These are phyloP conservation scores for Lateolabrax maculatus DNA, from an alignment of 2,797 vertebrate species.

Conservation along the genomic window DNA sequence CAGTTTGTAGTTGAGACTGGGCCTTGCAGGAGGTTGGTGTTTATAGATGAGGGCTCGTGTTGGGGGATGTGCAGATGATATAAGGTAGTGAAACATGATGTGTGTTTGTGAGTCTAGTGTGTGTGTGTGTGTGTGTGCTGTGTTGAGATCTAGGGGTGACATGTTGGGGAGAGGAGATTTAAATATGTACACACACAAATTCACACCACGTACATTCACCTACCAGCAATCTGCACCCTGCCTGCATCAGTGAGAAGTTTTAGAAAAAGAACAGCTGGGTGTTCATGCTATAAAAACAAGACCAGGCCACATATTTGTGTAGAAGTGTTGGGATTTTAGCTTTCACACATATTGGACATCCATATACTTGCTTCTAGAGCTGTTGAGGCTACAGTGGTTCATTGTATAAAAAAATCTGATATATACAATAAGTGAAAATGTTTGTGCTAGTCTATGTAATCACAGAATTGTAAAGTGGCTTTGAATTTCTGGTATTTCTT, in stretches of 20 bases:
- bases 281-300: not conserved
- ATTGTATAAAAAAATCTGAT: too few species aligned
- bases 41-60: not conserved
- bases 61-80: not conserved
- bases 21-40: not conserved
- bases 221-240: not conserved
- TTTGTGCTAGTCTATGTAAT: too few species aligned
- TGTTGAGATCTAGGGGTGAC: not conserved
- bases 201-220: constrained; percentile 14
- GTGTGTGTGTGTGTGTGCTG: too few species aligned
- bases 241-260: not conserved
- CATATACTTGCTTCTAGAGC: too few species aligned
- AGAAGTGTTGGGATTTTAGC: not conserved
- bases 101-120: not conserved
- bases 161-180: not conserved
- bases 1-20: not conserved
- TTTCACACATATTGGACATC: not conserved
- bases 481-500: not conserved
- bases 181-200: constrained; percentile 24
- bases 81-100: not conserved
- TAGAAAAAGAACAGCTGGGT: not conserved
- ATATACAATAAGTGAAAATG: too few species aligned
- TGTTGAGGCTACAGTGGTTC: too few species aligned
- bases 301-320: not conserved
- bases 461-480: too few species aligned